Evolutionary conservation across 2,797 vertebrate genomes (phyloP).

Genomic region (Chloroceryle amazona): DNA sequence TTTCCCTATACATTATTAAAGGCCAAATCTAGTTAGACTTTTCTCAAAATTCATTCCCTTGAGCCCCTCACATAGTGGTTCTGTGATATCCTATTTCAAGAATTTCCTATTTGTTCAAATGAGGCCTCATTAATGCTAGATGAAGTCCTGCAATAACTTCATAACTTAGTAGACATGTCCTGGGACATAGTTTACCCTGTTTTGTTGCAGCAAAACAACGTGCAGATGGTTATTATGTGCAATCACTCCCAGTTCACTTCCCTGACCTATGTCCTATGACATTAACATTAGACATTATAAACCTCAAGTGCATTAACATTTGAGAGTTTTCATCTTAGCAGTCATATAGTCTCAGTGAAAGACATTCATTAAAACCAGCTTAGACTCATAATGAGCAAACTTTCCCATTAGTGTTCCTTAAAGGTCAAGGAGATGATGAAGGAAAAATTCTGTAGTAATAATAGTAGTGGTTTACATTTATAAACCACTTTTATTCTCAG

Average conservation of each 20-base stretch:
- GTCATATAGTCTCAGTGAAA: not conserved
- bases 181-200: not conserved
- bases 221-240: not conserved
- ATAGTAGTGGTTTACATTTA: not conserved
- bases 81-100: conserved; percentile 2
- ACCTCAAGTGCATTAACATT: conserved; percentile 46
- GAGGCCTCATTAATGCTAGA: not conserved
- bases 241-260: conserved; percentile 28
- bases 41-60: not conserved
- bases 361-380: conserved; percentile 9
- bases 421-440: not conserved
- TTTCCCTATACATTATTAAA: conserved; percentile 2
- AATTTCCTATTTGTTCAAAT: conserved; percentile 19
- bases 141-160: not conserved
- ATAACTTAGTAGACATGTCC: not conserved
- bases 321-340: conserved; percentile 5
- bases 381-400: not conserved
- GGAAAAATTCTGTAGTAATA: not conserved
- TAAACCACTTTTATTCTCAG: not conserved
- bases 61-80: not conserved
- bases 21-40: not conserved
- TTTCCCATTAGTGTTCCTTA: not conserved
- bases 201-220: conserved; percentile 28
- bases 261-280: conserved; percentile 34
- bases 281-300: conserved; percentile 25